These are phyloP conservation scores for Anisognathus igniventris DNA, from an alignment of 2,797 vertebrate species.

Conservation along the genomic window DNA sequence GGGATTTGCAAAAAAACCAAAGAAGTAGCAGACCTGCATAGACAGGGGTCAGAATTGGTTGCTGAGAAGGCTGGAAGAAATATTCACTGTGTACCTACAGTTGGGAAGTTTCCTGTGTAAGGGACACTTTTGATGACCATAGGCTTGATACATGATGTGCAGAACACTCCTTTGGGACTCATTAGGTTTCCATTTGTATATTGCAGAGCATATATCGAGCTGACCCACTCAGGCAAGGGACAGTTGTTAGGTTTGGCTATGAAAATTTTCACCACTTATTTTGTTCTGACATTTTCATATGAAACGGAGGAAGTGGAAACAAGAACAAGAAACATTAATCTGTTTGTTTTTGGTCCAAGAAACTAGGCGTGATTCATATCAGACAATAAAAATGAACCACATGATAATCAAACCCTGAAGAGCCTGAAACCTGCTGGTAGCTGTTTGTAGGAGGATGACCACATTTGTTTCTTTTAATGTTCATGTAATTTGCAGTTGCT, in stretches of 20 bases:
- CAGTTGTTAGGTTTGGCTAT: neutral
- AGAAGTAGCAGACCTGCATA: neutral
- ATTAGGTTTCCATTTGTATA: neutral
- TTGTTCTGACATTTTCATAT: neutral
- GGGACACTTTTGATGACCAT: neutral
- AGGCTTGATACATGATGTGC: neutral
- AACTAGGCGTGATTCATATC: neutral
- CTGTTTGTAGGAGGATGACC: neutral
- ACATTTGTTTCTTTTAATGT: rapidly evolving
- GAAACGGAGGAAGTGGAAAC: neutral
- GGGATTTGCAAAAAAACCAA: neutral
- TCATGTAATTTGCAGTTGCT: neutral
- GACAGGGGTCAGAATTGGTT: neutral
- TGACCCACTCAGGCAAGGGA: neutral
- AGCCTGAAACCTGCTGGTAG: neutral
- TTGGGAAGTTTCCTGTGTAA: neutral
- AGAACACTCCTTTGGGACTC: neutral
- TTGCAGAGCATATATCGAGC: neutral
- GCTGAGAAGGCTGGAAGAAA: neutral
- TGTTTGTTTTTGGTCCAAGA: neutral
- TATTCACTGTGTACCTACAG: neutral
- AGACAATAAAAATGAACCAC: neutral
- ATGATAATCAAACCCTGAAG: neutral
- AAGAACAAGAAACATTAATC: neutral
- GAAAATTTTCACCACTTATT: neutral